Base-by-base conservation (phyloP, 2,113 vertebrate species). In the Hippocampus zosterae region DNA sequence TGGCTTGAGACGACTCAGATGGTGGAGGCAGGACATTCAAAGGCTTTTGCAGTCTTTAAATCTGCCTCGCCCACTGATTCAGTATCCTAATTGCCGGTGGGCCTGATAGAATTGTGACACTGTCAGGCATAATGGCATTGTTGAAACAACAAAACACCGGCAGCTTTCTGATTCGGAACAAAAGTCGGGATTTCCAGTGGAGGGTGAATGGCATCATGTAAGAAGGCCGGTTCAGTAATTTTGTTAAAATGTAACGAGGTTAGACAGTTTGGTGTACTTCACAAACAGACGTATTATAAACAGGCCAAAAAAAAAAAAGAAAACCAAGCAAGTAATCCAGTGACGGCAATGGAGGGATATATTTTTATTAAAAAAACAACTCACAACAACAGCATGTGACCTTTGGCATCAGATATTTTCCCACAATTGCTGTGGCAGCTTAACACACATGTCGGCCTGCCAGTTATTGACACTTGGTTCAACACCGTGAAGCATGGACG, bases 21-120 rank as follows among this genome's bases (percentile, higher is more conserved):
- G 70, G 73, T 41, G 74, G 78, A 83, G 80, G 79, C 73, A 68
- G 70, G 56, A 53, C 79, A 81, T 85, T 88, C 89, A 90, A 89
- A 90, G 79, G 69, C 46, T 55, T 44, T 48, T 2, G 11, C 71
- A 73, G 68, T 62, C 52, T 65, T 70, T 77, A 48, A 55, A 8
- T 67, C 55, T 12, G 41, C 67, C 52, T 72, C 71, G 27, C 42
- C 65, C 63, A 72, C 74, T 72, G 67, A 65, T 79, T 33, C n/a
- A 23, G 65, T 71, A 23, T 56, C 23, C 59, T 73, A 72, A 80
- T 67, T 69, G 37, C 59, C 48, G 44, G 44, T 8, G 41, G 67
- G 44, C 41, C 37, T 42, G 15, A 59, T 63, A 63, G 63, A 60
- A 53, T 8, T 1, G 44, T 10, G 52, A 27, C 29, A 59, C 21